Percentiles rank a stretch among this genome's conserved stretches.
Conservation (phyloP, 1,140 invertebrate genomes). For the Anoplophora glabripennis region DNA sequence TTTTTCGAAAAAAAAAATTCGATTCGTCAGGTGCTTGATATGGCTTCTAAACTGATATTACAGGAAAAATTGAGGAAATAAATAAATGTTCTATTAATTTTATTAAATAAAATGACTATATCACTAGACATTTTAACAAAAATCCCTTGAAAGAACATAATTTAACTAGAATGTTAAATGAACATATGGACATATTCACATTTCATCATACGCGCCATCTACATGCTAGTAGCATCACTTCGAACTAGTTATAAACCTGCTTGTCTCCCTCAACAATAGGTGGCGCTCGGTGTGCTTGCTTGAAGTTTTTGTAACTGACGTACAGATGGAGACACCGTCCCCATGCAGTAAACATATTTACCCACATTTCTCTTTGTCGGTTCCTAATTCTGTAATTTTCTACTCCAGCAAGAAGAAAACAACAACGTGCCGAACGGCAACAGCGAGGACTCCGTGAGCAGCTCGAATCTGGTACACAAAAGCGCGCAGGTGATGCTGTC, state of each 20-base stretch:
- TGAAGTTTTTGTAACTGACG: neutral
- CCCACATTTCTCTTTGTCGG: too few relatives aligned
- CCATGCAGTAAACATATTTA: too few relatives aligned
- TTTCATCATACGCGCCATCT: too few relatives aligned
- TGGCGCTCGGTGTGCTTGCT: neutral
- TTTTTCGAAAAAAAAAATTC: neutral
- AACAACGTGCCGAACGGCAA: slow-evolving; percentile 43
- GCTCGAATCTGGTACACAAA: slow-evolving; percentile 37
- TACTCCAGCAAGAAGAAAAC: slow-evolving; percentile 49
- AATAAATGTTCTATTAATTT: too few relatives aligned
- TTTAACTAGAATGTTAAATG: slow-evolving; percentile 4
- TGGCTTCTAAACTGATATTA: neutral
- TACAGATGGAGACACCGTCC: neutral
- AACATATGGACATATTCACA: neutral
- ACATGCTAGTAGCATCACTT: neutral
- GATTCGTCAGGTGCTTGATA: neutral
- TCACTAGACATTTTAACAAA: too few relatives aligned
- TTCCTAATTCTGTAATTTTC: neutral
- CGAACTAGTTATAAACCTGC: too few relatives aligned
- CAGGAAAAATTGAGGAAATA: too few relatives aligned
- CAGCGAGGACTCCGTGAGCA: slow-evolving; percentile 29
- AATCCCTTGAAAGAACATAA: too few relatives aligned
- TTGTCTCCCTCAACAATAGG: slow-evolving; percentile 8
- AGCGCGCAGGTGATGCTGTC: slow-evolving; percentile 48
- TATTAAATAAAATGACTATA: too few relatives aligned